Base-by-base conservation (phyloP, 2,797 vertebrate species). In the Fratercula arctica region DNA sequence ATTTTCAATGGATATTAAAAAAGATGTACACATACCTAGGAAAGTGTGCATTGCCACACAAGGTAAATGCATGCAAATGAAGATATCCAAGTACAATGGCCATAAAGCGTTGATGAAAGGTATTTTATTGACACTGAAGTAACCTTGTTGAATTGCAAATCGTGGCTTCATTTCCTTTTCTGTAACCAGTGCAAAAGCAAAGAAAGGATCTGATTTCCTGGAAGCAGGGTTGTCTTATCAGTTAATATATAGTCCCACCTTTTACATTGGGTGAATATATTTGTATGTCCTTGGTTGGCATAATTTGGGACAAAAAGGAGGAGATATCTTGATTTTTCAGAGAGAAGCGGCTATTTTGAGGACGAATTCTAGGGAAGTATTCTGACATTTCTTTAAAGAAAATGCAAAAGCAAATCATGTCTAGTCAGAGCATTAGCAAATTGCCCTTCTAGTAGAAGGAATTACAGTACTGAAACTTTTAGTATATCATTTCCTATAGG, bases 71-170 rank as follows among this genome's bases (percentile, higher is more conserved):
- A 96, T 96, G 96, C 80, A 95, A 96, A 97, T 97, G 87, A 97
- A 95, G 96, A 96, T 93, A 93, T 97, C 91, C 93, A 89, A 96
- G 93, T 86, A 96, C 90, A 96, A 94, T 96, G 51, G 68, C 93
- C 77, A 93, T 93, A 96, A 96, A 97, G 41, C 31, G 2, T 85
- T 91, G 94, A 95, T 95, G 96, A 95, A 97, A 96, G 76, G 67
- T 88, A 76, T 94, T 96, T 95, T 96, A 95, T 87, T 96, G 93
- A 96, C 94, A 95, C 74, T 11, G 26, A 89, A 90, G 74, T 93
- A 95, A 95, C 91, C 95, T 95, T 94, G 93, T 96, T 97, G 96
- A 96, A 96, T 96, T 96, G 96, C 96, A 97, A 95, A 96, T 96
- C 94, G 94, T 82, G 93, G 77, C 91, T 97, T 96, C 85, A 97